Conservation (phyloP, 2,797 vertebrate species). For the Onychomys arenicola region DNA sequence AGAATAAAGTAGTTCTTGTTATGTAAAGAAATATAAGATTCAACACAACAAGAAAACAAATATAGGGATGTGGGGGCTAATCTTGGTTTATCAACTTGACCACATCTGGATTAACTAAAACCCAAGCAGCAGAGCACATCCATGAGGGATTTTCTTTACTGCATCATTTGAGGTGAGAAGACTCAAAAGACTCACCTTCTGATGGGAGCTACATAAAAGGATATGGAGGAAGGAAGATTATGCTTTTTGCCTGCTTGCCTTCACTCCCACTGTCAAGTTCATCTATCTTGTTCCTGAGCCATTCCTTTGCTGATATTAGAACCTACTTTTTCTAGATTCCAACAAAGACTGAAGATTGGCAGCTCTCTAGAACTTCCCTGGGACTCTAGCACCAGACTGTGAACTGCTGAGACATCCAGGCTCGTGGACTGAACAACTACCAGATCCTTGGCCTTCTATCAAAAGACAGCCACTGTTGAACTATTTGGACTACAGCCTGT, state of each 20-base stretch:
- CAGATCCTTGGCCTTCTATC: background rate
- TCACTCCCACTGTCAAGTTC: background rate
- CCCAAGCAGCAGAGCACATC: background rate
- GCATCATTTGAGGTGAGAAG: background rate
- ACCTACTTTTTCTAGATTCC: background rate
- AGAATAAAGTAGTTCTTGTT: constrained; percentile 28
- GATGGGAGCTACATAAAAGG: background rate
- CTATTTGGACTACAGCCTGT: background rate
- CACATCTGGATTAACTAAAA: background rate
- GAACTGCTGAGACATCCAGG: background rate
- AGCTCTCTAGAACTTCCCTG: background rate
- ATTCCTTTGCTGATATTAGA: background rate
- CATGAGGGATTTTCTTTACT: background rate
- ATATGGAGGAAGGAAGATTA: background rate
- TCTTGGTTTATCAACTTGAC: background rate
- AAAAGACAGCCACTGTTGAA: background rate
- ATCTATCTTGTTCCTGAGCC: background rate
- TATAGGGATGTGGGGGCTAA: background rate
- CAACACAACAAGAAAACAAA: constrained; percentile 45
- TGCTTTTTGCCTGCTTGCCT: background rate
- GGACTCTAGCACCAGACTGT: background rate
- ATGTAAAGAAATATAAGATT: constrained; percentile 39
- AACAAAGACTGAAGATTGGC: background rate
- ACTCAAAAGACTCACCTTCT: background rate
- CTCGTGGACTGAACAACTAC: background rate